Conservation (phyloP, 2,113 vertebrate species). For the Tyrannus savana region DNA sequence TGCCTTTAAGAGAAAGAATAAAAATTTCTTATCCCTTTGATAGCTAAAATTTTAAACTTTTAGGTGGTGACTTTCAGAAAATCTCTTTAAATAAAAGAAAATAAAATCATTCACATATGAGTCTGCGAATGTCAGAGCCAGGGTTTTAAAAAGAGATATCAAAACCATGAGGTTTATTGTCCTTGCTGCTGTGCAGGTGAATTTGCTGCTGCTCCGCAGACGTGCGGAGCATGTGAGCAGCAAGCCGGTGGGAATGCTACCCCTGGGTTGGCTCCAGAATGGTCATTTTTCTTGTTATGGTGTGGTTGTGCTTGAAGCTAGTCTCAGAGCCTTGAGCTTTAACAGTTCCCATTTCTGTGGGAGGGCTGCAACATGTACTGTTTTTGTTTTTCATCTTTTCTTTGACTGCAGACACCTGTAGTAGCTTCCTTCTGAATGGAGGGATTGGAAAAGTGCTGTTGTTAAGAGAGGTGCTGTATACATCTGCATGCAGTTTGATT, state of each 20-base stretch:
- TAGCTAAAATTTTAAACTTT: neutral
- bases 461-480: neutral
- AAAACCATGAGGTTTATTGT: rapidly evolving
- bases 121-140: neutral
- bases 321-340: neutral
- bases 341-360: neutral
- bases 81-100: neutral
- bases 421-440: neutral
- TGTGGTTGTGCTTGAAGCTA: neutral
- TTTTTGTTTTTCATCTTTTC: neutral
- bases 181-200: neutral
- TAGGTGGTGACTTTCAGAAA: neutral
- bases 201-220: neutral
- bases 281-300: neutral
- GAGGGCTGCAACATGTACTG: neutral
- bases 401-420: neutral
- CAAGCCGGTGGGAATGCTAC: rapidly evolving
- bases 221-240: rapidly evolving
- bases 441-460: neutral
- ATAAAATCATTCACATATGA: neutral
- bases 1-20: neutral
- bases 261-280: neutral
- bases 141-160: neutral
- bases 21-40: neutral
- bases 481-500: neutral